Percentiles rank a stretch among this genome's conserved stretches.
Conservation (phyloP, 2,888 invertebrate species). For the Danaus chrysippus region DNA sequence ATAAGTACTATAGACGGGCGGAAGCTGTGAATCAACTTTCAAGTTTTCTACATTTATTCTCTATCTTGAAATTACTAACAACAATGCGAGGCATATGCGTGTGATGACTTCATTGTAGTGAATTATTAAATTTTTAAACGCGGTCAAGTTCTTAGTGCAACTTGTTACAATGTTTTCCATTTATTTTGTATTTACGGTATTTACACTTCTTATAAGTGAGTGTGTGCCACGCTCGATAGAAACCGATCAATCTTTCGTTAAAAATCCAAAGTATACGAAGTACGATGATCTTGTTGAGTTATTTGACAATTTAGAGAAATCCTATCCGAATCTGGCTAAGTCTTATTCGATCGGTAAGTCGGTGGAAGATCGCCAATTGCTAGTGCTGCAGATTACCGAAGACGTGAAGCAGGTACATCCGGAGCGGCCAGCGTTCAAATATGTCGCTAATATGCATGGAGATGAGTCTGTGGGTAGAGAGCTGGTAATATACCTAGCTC, state of each 20-base stretch:
- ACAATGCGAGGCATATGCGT: not conserved
- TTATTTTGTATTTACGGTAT: conserved; percentile 54
- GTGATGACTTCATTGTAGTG: conserved; percentile 12
- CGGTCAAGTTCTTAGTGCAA: conserved; percentile 10
- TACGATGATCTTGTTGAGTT: conserved; percentile 85
- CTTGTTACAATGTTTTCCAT: conserved; percentile 49
- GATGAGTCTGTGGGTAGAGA: conserved; percentile 95
- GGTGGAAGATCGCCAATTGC: conserved; percentile 87
- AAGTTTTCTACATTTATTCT: conserved; percentile 1
- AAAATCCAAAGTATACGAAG: conserved; percentile 81
- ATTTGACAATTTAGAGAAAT: conserved; percentile 79
- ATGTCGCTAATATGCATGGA: conserved; percentile 98
- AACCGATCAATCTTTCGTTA: conserved; percentile 77
- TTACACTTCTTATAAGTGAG: conserved; percentile 54
- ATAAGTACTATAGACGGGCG: conserved; percentile 1
- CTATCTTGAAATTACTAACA: not conserved
- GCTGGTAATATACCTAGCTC: conserved; percentile 88
- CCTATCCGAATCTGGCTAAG: conserved; percentile 84
- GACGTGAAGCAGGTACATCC: conserved; percentile 78
- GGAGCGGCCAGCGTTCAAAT: conserved; percentile 93
- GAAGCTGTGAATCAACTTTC: conserved; percentile 16
- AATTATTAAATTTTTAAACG: not conserved
- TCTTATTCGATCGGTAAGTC: conserved; percentile 91
- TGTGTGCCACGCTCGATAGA: conserved; percentile 56
- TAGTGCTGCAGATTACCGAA: conserved; percentile 89